phyloP scores from a whole-genome alignment of 2,888 invertebrate genomes.

The Pachymerium ferrugineum region DNA sequence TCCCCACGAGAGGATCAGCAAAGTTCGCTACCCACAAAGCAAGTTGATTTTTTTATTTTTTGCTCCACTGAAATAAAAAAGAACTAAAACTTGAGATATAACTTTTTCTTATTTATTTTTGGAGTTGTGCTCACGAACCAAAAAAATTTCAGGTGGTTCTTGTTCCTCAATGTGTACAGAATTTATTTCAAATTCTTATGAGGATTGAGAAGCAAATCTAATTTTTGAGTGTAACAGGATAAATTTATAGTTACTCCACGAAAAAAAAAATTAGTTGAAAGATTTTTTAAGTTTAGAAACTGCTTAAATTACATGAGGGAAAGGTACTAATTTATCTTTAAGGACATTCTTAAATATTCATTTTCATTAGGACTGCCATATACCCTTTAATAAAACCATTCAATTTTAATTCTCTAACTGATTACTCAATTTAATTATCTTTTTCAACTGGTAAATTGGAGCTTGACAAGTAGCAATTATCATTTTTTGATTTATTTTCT shows the following conservation, averaged over 20 bases:
- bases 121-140: neutral
- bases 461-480: neutral
- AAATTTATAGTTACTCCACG: too few species aligned
- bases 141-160: neutral
- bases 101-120: conserved; percentile 17
- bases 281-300: too few species aligned
- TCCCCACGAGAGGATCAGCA: conserved; percentile 9
- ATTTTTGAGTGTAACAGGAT: too few species aligned
- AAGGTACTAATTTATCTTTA: too few species aligned
- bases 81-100: neutral
- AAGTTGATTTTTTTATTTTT: conserved; percentile 5
- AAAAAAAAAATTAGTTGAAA: too few species aligned
- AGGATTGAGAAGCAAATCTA: too few species aligned
- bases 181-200: neutral
- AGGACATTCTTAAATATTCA: too few species aligned
- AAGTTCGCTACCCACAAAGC: conserved; percentile 6
- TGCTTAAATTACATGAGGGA: too few species aligned
- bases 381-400: neutral
- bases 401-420: neutral
- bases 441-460: neutral
- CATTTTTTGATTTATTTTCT: neutral
- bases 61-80: neutral
- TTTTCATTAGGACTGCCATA: neutral
- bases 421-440: neutral
- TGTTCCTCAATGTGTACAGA: neutral